These are phyloP conservation scores for Bos javanicus DNA, from an alignment of 2,113 vertebrate species.

Conservation along the genomic window DNA sequence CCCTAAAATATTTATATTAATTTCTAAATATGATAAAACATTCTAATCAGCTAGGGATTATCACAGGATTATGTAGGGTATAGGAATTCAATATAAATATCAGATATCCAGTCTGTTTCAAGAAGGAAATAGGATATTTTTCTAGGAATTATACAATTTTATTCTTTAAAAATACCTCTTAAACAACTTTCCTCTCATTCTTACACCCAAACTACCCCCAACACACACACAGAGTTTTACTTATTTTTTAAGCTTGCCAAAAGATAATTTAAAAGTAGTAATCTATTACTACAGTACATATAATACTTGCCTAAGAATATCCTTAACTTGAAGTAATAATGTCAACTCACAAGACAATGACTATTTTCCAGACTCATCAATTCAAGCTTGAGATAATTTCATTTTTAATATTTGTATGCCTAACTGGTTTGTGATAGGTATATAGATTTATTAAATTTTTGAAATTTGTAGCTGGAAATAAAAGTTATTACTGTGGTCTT, in stretches of 20 bases:
- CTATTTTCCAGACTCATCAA: background rate
- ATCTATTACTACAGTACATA: background rate
- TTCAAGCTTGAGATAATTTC: background rate
- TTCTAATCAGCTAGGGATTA: slow-evolving; percentile 30
- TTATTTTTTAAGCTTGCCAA: background rate
- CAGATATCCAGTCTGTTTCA: slow-evolving; percentile 3
- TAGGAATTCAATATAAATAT: background rate
- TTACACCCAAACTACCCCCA: accelerated
- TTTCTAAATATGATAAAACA: slow-evolving; percentile 47
- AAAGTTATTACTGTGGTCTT: background rate
- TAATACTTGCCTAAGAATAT: background rate
- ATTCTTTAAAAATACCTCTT: background rate
- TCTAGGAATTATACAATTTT: slow-evolving; percentile 18
- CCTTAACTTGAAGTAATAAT: background rate
- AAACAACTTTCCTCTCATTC: slow-evolving; percentile 12
- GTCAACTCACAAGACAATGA: background rate
- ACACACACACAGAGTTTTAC: background rate
- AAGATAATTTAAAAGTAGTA: background rate
- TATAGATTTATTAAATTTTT: background rate
- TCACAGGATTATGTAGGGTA: background rate
- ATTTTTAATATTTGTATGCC: background rate
- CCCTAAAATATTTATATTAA: background rate
- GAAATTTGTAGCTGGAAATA: background rate
- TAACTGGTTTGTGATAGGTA: background rate
- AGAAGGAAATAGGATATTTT: slow-evolving; percentile 7